Base-by-base conservation (phyloP, 2,113 vertebrate species). In the Martes martes region DNA sequence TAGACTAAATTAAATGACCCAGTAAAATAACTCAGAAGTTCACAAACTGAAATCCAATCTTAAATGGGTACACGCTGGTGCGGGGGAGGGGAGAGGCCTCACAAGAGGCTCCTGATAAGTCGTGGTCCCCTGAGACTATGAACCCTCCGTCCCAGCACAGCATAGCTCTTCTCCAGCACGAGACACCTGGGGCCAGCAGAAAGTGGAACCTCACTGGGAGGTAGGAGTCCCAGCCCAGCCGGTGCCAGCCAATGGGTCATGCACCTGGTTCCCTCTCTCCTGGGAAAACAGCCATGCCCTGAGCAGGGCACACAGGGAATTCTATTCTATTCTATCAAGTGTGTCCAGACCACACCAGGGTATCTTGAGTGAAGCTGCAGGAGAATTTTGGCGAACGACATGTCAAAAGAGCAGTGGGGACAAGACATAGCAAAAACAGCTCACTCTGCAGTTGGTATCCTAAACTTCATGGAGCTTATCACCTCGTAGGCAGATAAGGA, bases 1-100 rank as follows among this genome's bases (percentile, higher is more conserved):
- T 96, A 69, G 69, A 94, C 84, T 69, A 96, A 98, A 97, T 97
- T 97, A 97, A 93, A 71, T 95, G 83, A 96, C 7, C 82, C 84
- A 94, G 89, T 59, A 79, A 84, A 71, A 86, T 94, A 96, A 91
- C 93, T 78, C 47, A 96, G 92, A 2, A 33, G 18, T 88, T 86
- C 93, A 96, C 85, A 91, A 63, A 97, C 90, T 57, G 47, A 79
- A 97, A 73, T 59, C 89, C 71, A 95, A 71, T 85, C 93, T 8
- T 61, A 83, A 73, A 47, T 23, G 73, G 47, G 42, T 83, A 9
- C 14, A n/a, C 24, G 9, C 1, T 76, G 69, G 42, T 52, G 11
- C 50, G 18, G 23, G 65, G 89, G 55, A 76, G 78, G 31, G 18
- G 16, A 85, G 42, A 89, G 21, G n/a, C 23, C 61, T 57, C 0